Conservation (phyloP, 2,797 vertebrate species). For the Prionace glauca region DNA sequence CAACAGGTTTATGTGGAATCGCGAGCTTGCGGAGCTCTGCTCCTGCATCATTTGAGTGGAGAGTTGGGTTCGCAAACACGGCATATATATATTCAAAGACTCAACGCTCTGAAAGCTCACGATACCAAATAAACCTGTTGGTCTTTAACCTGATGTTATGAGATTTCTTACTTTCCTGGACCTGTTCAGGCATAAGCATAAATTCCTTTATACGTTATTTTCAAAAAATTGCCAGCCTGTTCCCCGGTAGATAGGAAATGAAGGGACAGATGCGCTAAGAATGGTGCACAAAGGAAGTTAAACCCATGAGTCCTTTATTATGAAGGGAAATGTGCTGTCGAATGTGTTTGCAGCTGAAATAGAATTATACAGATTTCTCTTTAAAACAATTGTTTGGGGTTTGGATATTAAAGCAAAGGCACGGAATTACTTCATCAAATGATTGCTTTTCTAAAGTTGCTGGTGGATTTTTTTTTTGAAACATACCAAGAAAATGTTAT, state of each 20-base stretch:
- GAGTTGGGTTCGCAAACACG: too few relatives aligned
- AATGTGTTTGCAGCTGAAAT: neutral
- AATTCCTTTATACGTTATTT: neutral
- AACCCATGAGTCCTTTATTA: neutral
- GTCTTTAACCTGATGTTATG: too few relatives aligned
- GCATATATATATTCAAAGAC: too few relatives aligned
- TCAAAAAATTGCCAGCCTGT: neutral
- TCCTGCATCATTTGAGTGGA: too few relatives aligned
- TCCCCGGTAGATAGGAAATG: neutral
- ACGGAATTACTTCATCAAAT: neutral
- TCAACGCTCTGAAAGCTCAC: too few relatives aligned
- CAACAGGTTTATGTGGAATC: too few relatives aligned
- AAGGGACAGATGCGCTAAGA: neutral
- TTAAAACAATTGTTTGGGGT: neutral
- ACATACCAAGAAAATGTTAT: neutral
- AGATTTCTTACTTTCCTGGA: neutral
- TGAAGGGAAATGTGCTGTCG: neutral
- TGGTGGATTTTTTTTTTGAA: neutral
- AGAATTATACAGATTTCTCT: neutral
- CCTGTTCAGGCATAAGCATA: neutral
- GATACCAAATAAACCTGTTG: too few relatives aligned
- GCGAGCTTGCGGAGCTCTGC: too few relatives aligned
- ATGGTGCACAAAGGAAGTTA: neutral
- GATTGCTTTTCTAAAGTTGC: neutral
- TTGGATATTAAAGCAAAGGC: neutral